Base-by-base conservation (phyloP, 2,888 invertebrate species). In the Chironomus tentans region DNA sequence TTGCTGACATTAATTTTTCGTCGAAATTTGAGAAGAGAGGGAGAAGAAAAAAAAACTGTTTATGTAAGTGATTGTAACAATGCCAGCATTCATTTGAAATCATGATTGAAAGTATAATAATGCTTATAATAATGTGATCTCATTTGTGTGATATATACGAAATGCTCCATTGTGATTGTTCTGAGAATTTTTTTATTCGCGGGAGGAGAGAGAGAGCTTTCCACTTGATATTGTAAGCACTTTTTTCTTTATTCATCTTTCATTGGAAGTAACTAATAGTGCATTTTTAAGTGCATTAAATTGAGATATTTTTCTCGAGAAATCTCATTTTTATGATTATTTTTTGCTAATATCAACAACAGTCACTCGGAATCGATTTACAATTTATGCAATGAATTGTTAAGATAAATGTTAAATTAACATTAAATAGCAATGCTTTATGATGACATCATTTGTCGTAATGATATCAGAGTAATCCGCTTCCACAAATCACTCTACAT, bases 61-160 rank as follows among this genome's bases (percentile, higher is more conserved):
- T 50, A 56, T 56, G 56, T 18, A 56, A 56, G 56, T 56, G 56
- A 56, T 56, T 65, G 22, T 22, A 56, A 65, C 65, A 65, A 65
- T 65, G 65, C 18, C 65, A 65, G 62, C 72, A 73, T 73, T 73
- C 72, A 73, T 28, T 21, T 62, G 72, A 73, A 73, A n/a, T 47
- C 22, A 24, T 71, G 50, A 50, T 73, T 73, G 72, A 73, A 62
- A 28, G 15, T 22, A 70, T 18, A 56, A 56, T 56, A 56, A 56
- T 56, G n/a, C 18, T 56, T 24, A 22, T 65, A 65, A 65, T 56
- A 72, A 72, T 72, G 72, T 56, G 56, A 72, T 72, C 72, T 72
- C 72, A 56, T 72, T 72, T 72, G 46, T 72, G 12, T 48, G 68
- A 68, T 68, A 68, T 28, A 68, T 28, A 13, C 7, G 18, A 21